Conservation (phyloP, 1,140 invertebrate species). For the Plectus sambesii region DNA sequence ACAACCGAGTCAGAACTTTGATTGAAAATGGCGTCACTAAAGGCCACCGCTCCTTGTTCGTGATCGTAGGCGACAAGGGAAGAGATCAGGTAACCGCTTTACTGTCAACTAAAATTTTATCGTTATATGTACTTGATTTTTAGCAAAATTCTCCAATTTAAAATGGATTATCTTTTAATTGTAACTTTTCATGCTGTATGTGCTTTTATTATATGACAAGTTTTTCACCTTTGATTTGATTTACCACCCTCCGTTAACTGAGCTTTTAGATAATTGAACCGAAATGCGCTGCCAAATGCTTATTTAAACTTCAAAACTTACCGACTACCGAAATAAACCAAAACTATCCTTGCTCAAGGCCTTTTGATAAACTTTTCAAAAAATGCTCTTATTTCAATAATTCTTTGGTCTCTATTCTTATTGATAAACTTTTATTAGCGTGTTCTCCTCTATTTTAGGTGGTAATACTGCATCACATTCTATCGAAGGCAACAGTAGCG, state of each 20-base stretch:
- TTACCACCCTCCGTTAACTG: no score
- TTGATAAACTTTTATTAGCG: neutral
- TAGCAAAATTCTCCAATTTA: constrained; percentile 16
- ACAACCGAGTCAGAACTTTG: constrained; percentile 81
- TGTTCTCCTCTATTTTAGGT: constrained; percentile 62
- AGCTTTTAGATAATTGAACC: no score
- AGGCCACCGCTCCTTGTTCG: constrained; percentile 79
- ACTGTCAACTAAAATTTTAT: constrained; percentile 9
- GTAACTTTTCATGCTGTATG: neutral
- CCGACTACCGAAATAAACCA: no score
- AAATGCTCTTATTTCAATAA: no score
- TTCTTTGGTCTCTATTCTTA: constrained; percentile 1
- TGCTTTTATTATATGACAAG: no score
- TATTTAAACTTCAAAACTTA: no score
- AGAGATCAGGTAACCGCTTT: constrained; percentile 86
- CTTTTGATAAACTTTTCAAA: no score
- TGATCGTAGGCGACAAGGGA: constrained; percentile 87
- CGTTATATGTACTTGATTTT: constrained; percentile 1
- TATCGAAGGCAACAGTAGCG: constrained; percentile 82
- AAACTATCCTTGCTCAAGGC: no score
- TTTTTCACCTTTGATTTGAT: no score
- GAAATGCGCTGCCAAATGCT: no score
- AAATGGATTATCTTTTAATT: neutral
- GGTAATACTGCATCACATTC: constrained; percentile 89
- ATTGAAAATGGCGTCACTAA: constrained; percentile 89